These are phyloP conservation scores for Caretta caretta DNA, from an alignment of 2,113 vertebrate genomes.

Conservation along the genomic window DNA sequence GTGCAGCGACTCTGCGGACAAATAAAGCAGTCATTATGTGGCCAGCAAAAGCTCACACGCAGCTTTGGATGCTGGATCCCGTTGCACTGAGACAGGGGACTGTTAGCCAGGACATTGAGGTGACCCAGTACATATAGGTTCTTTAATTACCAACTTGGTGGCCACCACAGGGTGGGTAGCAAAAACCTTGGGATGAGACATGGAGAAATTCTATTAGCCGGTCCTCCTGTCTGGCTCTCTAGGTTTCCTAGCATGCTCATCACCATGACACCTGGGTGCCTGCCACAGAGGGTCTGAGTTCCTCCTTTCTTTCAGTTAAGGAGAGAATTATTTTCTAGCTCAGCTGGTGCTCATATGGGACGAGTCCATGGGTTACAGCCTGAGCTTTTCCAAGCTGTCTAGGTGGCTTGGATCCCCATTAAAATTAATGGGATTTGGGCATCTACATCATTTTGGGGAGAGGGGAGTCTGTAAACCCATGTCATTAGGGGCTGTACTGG, in stretches of 20 bases:
- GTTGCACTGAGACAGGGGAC: background rate
- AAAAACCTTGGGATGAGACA: background rate
- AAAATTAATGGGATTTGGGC: background rate
- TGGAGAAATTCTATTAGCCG: background rate
- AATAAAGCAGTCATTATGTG: background rate
- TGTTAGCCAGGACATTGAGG: background rate
- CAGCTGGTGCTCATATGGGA: background rate
- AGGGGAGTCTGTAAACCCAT: background rate
- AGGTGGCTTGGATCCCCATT: background rate
- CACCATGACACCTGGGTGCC: background rate
- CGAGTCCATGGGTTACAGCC: background rate
- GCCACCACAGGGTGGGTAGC: background rate
- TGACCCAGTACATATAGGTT: accelerated
- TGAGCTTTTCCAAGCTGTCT: background rate
- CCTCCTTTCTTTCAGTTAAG: background rate
- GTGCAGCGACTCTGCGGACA: accelerated
- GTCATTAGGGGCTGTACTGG: background rate
- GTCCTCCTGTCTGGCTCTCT: background rate
- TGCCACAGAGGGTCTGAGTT: background rate
- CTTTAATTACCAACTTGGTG: background rate
- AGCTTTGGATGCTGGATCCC: background rate
- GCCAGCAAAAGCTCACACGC: background rate
- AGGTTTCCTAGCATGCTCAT: background rate
- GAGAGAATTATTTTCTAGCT: background rate
- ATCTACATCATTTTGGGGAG: background rate